These are phyloP conservation scores for Xenopus petersii DNA, from an alignment of 2,797 vertebrate genomes.

Conservation along the genomic window DNA sequence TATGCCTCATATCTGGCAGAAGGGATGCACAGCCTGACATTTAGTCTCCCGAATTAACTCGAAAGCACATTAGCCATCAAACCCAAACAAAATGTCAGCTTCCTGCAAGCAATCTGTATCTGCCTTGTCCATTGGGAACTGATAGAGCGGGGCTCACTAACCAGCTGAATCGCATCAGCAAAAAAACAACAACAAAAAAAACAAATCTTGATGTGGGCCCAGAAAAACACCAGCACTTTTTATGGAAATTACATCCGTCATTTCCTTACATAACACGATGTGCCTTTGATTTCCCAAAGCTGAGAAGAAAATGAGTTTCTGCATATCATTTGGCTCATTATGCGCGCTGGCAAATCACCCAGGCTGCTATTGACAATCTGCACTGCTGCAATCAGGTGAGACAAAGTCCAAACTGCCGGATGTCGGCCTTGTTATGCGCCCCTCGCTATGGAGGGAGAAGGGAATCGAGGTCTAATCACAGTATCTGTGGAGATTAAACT, in stretches of 20 bases:
- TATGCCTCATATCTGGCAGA: constrained; percentile 14
- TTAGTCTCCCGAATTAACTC: constrained; percentile 21
- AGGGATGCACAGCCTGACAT: constrained; percentile 28
- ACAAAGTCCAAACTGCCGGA: not conserved
- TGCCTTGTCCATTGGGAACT: constrained; percentile 1
- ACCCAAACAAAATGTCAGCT: constrained; percentile 21
- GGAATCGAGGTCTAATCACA: too few species aligned
- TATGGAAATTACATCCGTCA: constrained; percentile 2
- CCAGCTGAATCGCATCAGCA: constrained; percentile 9
- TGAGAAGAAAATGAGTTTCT: constrained; percentile 8
- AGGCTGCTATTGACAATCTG: not conserved
- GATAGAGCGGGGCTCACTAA: constrained; percentile 21
- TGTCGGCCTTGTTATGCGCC: too few species aligned
- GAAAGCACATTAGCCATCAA: constrained; percentile 4
- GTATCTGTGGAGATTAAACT: too few species aligned
- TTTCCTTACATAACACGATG: constrained; percentile 1
- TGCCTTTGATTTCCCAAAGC: constrained; percentile 1
- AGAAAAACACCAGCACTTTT: constrained; percentile 24
- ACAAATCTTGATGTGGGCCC: constrained; percentile 18
- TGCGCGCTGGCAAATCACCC: not conserved
- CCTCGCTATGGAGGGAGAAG: too few species aligned
- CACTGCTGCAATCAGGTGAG: constrained; percentile 2
- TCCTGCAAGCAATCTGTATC: not conserved
- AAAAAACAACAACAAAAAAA: constrained; percentile 17
- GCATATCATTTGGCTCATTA: not conserved